phyloP scores from a whole-genome alignment of 2,113 vertebrate genomes.

The Microtus pennsylvanicus region DNA sequence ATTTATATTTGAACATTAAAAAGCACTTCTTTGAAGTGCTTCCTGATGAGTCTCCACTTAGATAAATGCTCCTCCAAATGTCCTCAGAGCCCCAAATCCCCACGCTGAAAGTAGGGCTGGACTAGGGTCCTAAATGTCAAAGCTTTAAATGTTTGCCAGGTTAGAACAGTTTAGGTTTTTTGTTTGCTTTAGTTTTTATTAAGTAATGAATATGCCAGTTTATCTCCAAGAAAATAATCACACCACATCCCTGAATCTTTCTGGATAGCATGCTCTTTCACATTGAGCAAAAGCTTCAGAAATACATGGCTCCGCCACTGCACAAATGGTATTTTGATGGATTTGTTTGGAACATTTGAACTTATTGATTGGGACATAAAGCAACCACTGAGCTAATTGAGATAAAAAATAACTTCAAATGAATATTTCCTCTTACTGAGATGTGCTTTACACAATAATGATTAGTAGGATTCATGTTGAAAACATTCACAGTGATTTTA shows the following conservation, averaged over 20 bases:
- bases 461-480: neutral
- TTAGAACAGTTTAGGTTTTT: neutral
- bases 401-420: neutral
- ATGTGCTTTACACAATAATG: neutral
- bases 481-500: neutral
- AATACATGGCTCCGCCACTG: neutral
- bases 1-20: conserved; percentile 71
- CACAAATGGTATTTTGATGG: neutral
- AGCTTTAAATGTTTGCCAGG: neutral
- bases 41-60: conserved; percentile 65
- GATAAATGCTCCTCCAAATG: conserved; percentile 55
- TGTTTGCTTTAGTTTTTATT: neutral
- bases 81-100: neutral
- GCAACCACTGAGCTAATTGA: conserved; percentile 12
- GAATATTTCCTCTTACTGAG: conserved; percentile 24
- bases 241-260: neutral
- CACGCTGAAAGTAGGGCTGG: no score
- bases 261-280: neutral
- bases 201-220: neutral
- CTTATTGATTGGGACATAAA: conserved; percentile 45
- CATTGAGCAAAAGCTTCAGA: neutral
- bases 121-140: neutral
- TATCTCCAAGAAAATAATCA: neutral
- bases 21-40: conserved; percentile 72
- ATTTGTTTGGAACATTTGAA: neutral